Conservation (phyloP, 2,888 invertebrate genomes). For the Allolobophora icterica region DNA sequence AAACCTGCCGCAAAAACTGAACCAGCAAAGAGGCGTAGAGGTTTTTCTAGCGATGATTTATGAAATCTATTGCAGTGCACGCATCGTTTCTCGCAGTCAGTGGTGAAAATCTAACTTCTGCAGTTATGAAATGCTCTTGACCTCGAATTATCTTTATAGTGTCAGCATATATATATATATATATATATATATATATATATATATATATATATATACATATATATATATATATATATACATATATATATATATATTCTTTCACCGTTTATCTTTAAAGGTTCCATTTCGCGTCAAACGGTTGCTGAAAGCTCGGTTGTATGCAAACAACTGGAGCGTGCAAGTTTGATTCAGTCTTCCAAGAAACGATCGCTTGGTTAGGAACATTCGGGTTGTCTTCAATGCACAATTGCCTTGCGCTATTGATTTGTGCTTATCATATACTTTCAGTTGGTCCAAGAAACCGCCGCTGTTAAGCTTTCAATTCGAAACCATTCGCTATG, state of each 20-base stretch:
- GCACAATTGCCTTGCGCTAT: too few species aligned
- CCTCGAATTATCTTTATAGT: background rate
- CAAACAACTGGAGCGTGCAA: background rate
- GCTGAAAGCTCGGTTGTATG: background rate
- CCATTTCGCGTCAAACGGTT: background rate
- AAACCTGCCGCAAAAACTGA: background rate
- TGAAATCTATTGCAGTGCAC: background rate
- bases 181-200: slow-evolving; percentile 17
- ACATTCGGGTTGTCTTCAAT: too few species aligned
- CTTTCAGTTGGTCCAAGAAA: too few species aligned
- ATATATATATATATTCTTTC: background rate
- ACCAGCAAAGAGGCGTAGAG: too few species aligned
- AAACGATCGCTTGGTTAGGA: background rate
- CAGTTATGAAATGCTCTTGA: background rate
- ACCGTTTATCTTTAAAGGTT: background rate
- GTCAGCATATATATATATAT: background rate
- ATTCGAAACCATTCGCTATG: too few species aligned
- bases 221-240: background rate
- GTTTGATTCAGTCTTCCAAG: background rate
- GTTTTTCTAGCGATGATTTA: background rate
- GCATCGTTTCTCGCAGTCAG: background rate
- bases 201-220: too few species aligned
- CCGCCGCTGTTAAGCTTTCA: too few species aligned
- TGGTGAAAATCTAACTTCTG: background rate
- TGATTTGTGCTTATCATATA: too few species aligned